Evolutionary conservation across 1,140 invertebrate genomes (phyloP).

Genomic region (Drosophila virilis): DNA sequence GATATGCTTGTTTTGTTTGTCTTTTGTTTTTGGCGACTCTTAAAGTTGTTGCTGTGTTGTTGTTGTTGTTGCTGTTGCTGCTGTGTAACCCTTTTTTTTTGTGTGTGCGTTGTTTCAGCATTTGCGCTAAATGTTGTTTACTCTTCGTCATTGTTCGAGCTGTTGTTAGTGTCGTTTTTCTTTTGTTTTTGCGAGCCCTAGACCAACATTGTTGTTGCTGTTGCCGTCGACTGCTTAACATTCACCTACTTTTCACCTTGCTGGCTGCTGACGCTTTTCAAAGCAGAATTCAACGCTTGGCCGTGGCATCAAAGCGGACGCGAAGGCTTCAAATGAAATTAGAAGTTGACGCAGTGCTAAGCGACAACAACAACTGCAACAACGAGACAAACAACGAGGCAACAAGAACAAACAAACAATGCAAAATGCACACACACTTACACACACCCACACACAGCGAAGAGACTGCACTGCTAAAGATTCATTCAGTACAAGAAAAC

Average conservation of each 20-base stretch:
- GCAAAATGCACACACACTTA: conserved; percentile 53
- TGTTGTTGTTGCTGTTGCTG: conserved; percentile 6
- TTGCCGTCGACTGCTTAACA: conserved; percentile 61
- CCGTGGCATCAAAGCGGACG: conserved; percentile 72
- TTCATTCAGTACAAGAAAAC: conserved; percentile 43
- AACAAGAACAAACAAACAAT: conserved; percentile 61
- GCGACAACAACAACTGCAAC: conserved; percentile 25
- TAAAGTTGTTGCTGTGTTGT: conserved; percentile 33
- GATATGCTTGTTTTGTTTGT: conserved; percentile 79
- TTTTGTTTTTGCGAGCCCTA: conserved; percentile 52
- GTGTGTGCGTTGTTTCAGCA: conserved; percentile 28
- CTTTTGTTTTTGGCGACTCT: conserved; percentile 61
- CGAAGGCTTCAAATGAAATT: conserved; percentile 75
- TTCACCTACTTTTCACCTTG: conserved; percentile 82
- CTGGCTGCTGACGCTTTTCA: conserved; percentile 56
- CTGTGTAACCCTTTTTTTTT: neutral
- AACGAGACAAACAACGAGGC: conserved; percentile 34
- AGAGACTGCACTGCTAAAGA: conserved; percentile 25
- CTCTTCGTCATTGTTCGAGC: conserved; percentile 74
- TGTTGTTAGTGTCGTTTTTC: conserved; percentile 63
- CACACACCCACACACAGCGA: conserved; percentile 12
- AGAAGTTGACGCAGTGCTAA: conserved; percentile 77
- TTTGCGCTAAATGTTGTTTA: conserved; percentile 77
- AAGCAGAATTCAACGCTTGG: conserved; percentile 65
- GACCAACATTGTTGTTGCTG: conserved; percentile 59